These are phyloP conservation scores for Theropithecus gelada DNA, from an alignment of 2,113 vertebrate species.

Conservation along the genomic window DNA sequence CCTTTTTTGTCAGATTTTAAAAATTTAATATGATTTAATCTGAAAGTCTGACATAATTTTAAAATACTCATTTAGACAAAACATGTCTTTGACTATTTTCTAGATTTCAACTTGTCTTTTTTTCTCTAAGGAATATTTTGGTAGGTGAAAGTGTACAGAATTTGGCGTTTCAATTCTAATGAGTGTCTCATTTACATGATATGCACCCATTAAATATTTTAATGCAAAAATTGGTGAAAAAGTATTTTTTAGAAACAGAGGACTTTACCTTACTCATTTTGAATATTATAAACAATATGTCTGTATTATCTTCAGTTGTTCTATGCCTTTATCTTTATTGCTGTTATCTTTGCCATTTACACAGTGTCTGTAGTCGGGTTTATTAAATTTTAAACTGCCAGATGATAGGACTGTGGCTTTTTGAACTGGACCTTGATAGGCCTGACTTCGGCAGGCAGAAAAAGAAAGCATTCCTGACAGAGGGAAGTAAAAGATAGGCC, in stretches of 20 bases:
- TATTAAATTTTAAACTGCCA: conserved; percentile 11
- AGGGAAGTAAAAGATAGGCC: not conserved
- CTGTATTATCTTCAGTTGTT: not conserved
- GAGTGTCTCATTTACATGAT: not conserved
- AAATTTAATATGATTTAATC: not conserved
- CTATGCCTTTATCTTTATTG: conserved; percentile 16
- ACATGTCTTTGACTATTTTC: not conserved
- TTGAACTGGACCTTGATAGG: not conserved
- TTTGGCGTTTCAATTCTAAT: not conserved
- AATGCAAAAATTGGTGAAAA: not conserved
- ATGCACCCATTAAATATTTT: not conserved
- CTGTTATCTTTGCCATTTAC: not conserved
- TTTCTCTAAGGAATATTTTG: not conserved
- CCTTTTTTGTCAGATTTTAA: not conserved
- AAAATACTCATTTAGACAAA: not conserved
- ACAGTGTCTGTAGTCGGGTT: not conserved
- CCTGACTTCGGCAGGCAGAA: not conserved
- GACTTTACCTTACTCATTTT: not conserved
- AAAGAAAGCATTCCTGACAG: not conserved
- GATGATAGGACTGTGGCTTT: not conserved
- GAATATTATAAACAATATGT: not conserved
- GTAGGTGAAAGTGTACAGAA: not conserved
- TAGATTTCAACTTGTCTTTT: not conserved
- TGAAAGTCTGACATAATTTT: not conserved
- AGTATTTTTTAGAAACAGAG: not conserved